phyloP scores from a whole-genome alignment of 2,113 vertebrate species.

The Hypocryptadius cinnamomeus region DNA sequence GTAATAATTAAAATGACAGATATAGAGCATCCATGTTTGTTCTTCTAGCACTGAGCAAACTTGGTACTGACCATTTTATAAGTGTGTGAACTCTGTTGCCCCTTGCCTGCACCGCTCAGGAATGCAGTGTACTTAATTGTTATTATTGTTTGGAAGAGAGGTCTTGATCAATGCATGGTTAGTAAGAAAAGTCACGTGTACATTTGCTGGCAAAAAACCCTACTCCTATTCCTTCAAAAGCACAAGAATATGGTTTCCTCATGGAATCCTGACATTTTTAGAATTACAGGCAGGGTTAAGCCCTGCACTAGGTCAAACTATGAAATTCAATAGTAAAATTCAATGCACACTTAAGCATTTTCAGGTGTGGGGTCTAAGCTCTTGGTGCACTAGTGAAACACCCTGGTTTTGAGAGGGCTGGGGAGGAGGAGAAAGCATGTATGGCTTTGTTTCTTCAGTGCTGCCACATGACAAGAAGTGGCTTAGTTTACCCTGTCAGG shows the following conservation, averaged over 20 bases:
- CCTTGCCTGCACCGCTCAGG: background rate
- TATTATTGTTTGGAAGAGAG: background rate
- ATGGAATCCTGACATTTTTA: background rate
- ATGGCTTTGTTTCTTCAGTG: background rate
- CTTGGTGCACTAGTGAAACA: background rate
- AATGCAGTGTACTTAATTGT: background rate
- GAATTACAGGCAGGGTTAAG: background rate
- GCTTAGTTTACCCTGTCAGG: background rate
- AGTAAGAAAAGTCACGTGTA: background rate
- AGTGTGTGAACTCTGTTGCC: background rate
- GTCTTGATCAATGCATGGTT: background rate
- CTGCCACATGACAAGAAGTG: background rate
- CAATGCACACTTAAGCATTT: background rate
- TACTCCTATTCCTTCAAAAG: background rate
- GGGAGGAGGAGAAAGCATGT: background rate
- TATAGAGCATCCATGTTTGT: background rate
- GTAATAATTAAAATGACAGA: background rate
- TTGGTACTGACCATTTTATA: background rate
- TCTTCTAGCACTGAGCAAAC: background rate
- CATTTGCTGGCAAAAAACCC: background rate
- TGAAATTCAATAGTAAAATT: background rate
- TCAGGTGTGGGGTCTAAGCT: background rate
- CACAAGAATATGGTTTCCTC: background rate
- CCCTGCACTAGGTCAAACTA: background rate
- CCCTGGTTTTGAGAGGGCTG: background rate